Evolutionary conservation across 1,140 invertebrate species (phyloP).

Genomic region (Bombus sibiricus): DNA sequence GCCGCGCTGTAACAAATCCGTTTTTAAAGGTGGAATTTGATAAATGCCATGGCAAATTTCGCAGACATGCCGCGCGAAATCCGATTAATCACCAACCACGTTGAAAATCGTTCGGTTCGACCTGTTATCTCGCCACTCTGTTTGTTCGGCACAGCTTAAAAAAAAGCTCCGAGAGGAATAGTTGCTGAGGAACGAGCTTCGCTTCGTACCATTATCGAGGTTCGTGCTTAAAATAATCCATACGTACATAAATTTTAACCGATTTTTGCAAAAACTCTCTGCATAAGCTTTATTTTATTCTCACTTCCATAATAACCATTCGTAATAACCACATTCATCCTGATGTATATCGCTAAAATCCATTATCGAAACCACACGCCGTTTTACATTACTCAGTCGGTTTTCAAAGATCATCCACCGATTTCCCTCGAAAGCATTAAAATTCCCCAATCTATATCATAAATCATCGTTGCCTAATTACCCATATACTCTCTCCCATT

Average conservation of each 20-base stretch:
- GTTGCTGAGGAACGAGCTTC: neutral
- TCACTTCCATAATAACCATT: too few species aligned
- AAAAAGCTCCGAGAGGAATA: neutral
- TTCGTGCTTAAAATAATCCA: neutral
- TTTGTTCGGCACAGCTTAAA: neutral
- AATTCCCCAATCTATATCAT: slow-evolving; percentile 32
- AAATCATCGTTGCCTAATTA: slow-evolving; percentile 50
- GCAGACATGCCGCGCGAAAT: slow-evolving; percentile 25
- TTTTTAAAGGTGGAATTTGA: slow-evolving; percentile 50
- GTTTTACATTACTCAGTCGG: neutral
- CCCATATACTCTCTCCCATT: slow-evolving; percentile 2
- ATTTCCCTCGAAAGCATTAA: neutral
- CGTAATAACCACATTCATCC: too few species aligned
- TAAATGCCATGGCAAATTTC: slow-evolving; percentile 46
- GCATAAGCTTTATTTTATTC: neutral
- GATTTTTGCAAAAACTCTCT: neutral
- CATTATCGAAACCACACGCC: too few species aligned
- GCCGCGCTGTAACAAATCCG: slow-evolving; percentile 29
- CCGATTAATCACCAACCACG: slow-evolving; percentile 39
- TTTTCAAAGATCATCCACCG: neutral
- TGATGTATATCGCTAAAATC: too few species aligned
- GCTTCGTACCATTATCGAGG: neutral
- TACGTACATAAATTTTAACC: neutral
- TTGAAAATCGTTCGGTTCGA: slow-evolving; percentile 25
- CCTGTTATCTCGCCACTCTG: slow-evolving; percentile 2